These are phyloP conservation scores for Drosophila arizonae DNA, from an alignment of 1,140 invertebrate species.

Conservation along the genomic window DNA sequence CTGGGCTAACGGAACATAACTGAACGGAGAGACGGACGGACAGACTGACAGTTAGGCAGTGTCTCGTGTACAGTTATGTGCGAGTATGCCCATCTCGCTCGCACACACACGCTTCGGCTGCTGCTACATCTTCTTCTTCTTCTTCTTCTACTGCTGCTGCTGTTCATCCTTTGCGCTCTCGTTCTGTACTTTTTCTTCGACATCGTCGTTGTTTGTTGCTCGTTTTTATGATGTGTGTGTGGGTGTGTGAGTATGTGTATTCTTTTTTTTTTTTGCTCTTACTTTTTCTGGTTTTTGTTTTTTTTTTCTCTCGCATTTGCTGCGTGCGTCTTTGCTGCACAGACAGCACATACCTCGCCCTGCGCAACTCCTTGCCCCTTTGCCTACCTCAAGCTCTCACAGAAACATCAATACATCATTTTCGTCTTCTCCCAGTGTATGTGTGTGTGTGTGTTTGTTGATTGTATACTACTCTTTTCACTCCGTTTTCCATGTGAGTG, in stretches of 20 bases:
- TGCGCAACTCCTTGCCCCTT: neutral
- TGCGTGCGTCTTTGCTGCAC: conserved; percentile 45
- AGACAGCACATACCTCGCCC: conserved; percentile 31
- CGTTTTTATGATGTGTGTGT: conserved; percentile 28
- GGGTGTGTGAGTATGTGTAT: neutral
- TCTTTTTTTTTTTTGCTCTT: neutral
- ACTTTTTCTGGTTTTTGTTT: conserved; percentile 14
- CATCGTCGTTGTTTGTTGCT: conserved; percentile 29
- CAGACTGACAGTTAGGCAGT: conserved; percentile 3
- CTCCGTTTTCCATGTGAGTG: conserved; percentile 23
- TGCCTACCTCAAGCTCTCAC: conserved; percentile 16
- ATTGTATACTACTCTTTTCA: conserved; percentile 66
- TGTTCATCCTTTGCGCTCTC: conserved; percentile 15
- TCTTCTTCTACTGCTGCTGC: neutral
- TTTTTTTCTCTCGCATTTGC: conserved; percentile 29
- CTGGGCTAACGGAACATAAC: conserved; percentile 26
- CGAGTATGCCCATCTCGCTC: conserved; percentile 42
- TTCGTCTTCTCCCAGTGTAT: conserved; percentile 62
- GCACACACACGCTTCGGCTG: conserved; percentile 11
- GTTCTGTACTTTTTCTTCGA: conserved; percentile 35
- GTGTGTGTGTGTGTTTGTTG: conserved; percentile 40
- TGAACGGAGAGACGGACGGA: conserved; percentile 12
- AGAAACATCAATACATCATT: conserved; percentile 76
- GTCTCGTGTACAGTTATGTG: conserved; percentile 66
- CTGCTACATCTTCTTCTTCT: no score